These are phyloP conservation scores for Apostichopus japonicus DNA, from an alignment of 35 echinoderm and acorn worm species.

Conservation along the genomic window DNA sequence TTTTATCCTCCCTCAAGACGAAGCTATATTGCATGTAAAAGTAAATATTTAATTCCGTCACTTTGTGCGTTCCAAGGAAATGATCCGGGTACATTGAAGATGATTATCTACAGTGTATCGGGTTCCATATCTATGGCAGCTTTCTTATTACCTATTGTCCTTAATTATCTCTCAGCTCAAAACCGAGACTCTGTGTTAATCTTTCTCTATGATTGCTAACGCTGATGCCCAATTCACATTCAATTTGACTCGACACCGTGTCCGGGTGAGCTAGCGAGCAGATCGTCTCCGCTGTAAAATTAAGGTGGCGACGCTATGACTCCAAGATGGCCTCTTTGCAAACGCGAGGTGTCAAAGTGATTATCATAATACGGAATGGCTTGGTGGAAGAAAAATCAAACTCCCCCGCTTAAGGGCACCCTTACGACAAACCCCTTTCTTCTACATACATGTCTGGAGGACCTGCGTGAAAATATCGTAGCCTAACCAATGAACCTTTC, in stretches of 20 bases:
- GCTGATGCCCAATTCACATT: constrained; percentile 16
- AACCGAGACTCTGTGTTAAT: neutral
- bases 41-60: constrained; percentile 20
- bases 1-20: neutral
- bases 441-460: too few relatives aligned
- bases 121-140: neutral
- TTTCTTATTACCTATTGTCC: neutral
- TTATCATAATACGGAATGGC: neutral
- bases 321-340: constrained; percentile 12
- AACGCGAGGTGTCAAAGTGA: constrained; percentile 27
- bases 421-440: too few relatives aligned
- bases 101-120: constrained; percentile 1
- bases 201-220: neutral
- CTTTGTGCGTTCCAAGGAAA: neutral
- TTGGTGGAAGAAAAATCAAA: neutral
- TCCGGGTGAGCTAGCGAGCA: neutral
- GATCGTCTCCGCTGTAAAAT: constrained; percentile 14
- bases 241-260: constrained; percentile 43
- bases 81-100: neutral
- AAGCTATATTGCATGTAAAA: neutral
- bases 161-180: neutral
- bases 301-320: constrained; percentile 37
- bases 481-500: too few relatives aligned
- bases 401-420: too few relatives aligned
- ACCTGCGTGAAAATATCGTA: too few relatives aligned